A percentile compares a stretch with the other conserved stretches of the same genome.
Evolutionary conservation across 2,113 vertebrate genomes (phyloP).

Genomic region (Indri indri): DNA sequence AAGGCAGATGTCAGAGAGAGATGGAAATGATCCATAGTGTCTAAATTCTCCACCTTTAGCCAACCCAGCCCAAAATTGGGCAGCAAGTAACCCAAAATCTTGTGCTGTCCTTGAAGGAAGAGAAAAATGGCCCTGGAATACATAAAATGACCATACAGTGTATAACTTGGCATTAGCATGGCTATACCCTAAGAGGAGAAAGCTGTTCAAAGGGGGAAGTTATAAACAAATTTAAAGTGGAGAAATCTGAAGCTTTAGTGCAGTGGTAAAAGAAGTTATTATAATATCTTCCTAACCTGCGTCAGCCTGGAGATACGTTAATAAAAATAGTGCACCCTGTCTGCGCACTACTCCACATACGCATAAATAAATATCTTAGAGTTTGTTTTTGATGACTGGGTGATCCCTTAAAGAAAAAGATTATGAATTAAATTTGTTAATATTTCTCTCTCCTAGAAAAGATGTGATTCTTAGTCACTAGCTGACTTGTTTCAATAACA

Average conservation of each 20-base stretch:
- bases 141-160: too few species aligned
- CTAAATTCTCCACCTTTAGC: background rate
- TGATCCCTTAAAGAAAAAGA: conserved; percentile 31
- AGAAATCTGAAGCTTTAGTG: background rate
- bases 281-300: background rate
- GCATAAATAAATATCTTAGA: background rate
- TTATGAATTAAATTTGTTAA: conserved; percentile 40
- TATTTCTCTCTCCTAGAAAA: conserved; percentile 60
- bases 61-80: background rate
- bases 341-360: background rate
- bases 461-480: conserved; percentile 5
- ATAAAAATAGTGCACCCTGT: background rate
- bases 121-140: background rate
- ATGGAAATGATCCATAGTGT: background rate
- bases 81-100: background rate
- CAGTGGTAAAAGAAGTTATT: background rate
- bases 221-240: background rate
- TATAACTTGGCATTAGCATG: background rate
- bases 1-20: background rate
- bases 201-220: background rate
- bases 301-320: background rate
- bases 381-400: conserved; percentile 21
- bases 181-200: background rate
- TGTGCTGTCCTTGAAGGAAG: background rate
- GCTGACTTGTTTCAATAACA: conserved; percentile 63